These are phyloP conservation scores for Chydorus sphaericus DNA, from an alignment of 2,888 invertebrate genomes.

Conservation along the genomic window DNA sequence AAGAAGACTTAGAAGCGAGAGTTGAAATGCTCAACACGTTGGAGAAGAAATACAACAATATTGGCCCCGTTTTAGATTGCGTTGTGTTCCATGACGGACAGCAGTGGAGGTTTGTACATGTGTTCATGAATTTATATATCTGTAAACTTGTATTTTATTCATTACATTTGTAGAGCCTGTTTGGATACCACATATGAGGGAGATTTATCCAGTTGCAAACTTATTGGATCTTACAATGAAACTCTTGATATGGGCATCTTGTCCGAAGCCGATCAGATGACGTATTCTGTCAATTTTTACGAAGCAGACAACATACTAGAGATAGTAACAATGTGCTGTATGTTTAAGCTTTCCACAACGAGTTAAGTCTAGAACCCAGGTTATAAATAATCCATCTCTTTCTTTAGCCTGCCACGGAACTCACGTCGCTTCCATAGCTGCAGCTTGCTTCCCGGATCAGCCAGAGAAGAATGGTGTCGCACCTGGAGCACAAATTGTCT, in stretches of 20 bases:
- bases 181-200: conserved; percentile 72
- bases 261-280: conserved; percentile 62
- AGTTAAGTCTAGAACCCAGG: too few species aligned
- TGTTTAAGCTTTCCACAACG: too few species aligned
- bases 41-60: conserved; percentile 76
- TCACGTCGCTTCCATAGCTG: conserved; percentile 91
- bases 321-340: conserved; percentile 86
- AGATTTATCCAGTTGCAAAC: conserved; percentile 55
- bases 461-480: conserved; percentile 87
- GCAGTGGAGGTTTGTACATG: conserved; percentile 54
- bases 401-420: conserved; percentile 81
- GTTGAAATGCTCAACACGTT: conserved; percentile 59
- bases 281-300: conserved; percentile 81
- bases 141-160: not conserved
- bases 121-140: not conserved
- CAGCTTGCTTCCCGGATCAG: conserved; percentile 71
- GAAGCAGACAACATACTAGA: conserved; percentile 80
- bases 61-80: conserved; percentile 84
- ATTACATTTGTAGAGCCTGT: conserved; percentile 44
- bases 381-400: conserved; percentile 3
- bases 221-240: conserved; percentile 65
- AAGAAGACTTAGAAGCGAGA: conserved; percentile 77
- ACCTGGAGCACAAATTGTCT: conserved; percentile 87
- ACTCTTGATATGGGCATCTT: conserved; percentile 64
- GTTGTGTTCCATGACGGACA: conserved; percentile 84